Percentiles rank a stretch among this genome's conserved stretches.
Evolutionary conservation across 2,797 vertebrate genomes (phyloP).

Genomic region (Malurus splendens): DNA sequence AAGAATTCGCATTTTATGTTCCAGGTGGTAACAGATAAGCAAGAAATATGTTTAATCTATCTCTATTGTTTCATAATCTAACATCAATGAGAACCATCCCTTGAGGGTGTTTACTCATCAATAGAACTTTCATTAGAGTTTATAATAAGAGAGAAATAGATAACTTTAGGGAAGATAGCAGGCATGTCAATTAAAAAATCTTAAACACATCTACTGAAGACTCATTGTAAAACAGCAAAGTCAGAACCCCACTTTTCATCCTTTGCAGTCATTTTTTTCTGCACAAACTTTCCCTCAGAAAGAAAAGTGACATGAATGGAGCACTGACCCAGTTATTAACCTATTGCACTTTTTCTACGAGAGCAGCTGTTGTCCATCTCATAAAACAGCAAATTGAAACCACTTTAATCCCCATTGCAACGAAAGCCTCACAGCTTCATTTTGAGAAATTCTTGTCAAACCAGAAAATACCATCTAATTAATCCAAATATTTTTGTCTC

Average conservation of each 20-base stretch:
- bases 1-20: neutral
- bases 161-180: neutral
- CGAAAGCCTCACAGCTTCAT: neutral
- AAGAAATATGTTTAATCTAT: neutral
- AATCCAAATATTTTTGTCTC: neutral
- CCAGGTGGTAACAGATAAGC: neutral
- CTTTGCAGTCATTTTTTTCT: neutral
- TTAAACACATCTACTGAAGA: neutral
- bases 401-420: neutral
- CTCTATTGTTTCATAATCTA: neutral
- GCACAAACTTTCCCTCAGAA: neutral
- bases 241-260: neutral
- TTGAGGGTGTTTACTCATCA: neutral
- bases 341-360: neutral
- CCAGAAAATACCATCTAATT: neutral
- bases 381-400: neutral
- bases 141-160: neutral
- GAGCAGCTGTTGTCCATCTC: neutral
- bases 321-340: neutral
- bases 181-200: neutral
- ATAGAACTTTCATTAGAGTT: neutral
- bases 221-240: neutral
- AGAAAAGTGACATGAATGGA: neutral
- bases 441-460: neutral
- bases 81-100: neutral